phyloP scores from a whole-genome alignment of 2,113 vertebrate genomes.

The Silurus meridionalis region DNA sequence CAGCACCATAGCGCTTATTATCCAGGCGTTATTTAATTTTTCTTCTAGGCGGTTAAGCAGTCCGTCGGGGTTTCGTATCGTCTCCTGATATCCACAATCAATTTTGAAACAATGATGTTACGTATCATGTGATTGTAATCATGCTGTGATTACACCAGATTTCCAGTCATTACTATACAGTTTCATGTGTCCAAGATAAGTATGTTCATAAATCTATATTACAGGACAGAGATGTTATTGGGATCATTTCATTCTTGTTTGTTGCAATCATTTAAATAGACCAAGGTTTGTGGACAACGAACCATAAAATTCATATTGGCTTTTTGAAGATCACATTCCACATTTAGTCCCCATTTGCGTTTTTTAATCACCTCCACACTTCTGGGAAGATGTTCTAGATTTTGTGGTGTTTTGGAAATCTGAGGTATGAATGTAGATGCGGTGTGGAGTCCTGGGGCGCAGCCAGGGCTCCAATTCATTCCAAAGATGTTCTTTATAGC shows the following conservation, averaged over 20 bases:
- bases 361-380: no score
- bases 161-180: slow-evolving; percentile 16
- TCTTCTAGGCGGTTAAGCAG: not conserved
- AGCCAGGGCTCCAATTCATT: no score
- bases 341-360: no score
- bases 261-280: no score
- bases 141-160: not conserved
- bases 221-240: not conserved
- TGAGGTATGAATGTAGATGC: no score
- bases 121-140: not conserved
- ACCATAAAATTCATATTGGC: no score
- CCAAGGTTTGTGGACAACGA: no score
- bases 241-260: not conserved
- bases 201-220: not conserved
- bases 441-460: no score
- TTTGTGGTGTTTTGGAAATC: no score
- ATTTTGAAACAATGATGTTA: slow-evolving; percentile 21
- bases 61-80: not conserved
- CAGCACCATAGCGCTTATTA: slow-evolving; percentile 4
- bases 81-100: not conserved
- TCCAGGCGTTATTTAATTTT: not conserved
- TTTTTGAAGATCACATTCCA: no score
- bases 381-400: no score
- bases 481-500: no score
- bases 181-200: not conserved